These are phyloP conservation scores for Eumaeus atala DNA, from an alignment of 1,140 invertebrate species.

Conservation along the genomic window DNA sequence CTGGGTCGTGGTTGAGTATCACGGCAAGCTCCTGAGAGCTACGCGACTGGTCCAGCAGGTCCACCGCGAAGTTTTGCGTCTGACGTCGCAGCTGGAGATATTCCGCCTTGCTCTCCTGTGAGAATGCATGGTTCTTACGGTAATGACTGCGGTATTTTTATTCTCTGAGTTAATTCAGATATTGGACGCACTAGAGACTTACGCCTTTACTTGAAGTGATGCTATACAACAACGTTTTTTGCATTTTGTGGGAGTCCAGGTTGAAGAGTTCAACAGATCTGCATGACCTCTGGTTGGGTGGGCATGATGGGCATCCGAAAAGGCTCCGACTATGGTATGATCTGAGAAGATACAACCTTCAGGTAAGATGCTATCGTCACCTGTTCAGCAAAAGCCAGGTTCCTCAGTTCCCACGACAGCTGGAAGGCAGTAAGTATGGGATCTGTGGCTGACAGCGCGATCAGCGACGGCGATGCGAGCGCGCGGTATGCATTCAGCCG, in stretches of 20 bases:
- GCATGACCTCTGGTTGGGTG: no score
- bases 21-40: constrained; percentile 93
- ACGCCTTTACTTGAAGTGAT: no score
- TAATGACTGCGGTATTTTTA: no score
- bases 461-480: constrained; percentile 91
- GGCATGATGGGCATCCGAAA: no score
- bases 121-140: not conserved
- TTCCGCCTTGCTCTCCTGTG: constrained; percentile 83
- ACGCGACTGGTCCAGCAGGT: constrained; percentile 90
- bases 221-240: no score
- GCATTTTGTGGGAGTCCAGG: no score
- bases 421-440: constrained; percentile 80
- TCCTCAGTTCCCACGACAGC: constrained; percentile 87
- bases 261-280: no score
- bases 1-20: constrained; percentile 91
- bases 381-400: constrained; percentile 85
- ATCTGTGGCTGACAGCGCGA: constrained; percentile 88
- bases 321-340: no score
- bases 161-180: no score
- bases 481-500: constrained; percentile 95
- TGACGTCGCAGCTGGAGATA: constrained; percentile 87
- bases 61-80: constrained; percentile 93
- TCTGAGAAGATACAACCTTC: no score
- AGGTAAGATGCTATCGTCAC: constrained; percentile 43
- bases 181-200: no score